These are phyloP conservation scores for Hirtodrosophila trivittata DNA, from an alignment of 2,888 invertebrate genomes.

Conservation along the genomic window DNA sequence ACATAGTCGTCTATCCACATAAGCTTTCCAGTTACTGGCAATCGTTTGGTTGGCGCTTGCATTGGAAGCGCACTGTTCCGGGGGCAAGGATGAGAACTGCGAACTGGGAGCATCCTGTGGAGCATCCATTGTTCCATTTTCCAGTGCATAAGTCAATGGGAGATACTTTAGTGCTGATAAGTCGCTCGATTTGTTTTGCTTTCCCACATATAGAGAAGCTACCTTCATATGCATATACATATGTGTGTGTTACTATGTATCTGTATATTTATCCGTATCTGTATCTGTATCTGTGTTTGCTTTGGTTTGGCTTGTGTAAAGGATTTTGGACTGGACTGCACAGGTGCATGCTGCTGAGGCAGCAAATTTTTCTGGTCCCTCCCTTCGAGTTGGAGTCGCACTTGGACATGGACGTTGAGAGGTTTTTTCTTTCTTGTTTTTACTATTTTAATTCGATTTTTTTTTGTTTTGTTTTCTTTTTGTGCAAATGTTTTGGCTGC, in stretches of 20 bases:
- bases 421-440: conserved; percentile 41
- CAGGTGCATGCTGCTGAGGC: conserved; percentile 74
- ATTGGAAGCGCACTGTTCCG: conserved; percentile 38
- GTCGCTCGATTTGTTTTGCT: conserved; percentile 76
- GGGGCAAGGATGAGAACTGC: neutral
- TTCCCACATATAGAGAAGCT: conserved; percentile 24
- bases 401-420: conserved; percentile 53
- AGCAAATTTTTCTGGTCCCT: conserved; percentile 47
- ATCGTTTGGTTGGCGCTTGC: conserved; percentile 63
- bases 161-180: conserved; percentile 76
- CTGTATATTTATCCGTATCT: conserved; percentile 7
- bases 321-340: conserved; percentile 71
- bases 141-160: conserved; percentile 79
- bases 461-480: conserved; percentile 22
- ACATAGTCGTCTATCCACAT: conserved; percentile 43
- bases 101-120: conserved; percentile 30
- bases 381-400: conserved; percentile 23
- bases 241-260: conserved; percentile 17
- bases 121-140: conserved; percentile 77
- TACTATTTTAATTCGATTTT: conserved; percentile 63
- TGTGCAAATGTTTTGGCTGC: conserved; percentile 70
- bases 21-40: conserved; percentile 64
- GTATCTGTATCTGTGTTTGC: conserved; percentile 56
- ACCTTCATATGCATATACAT: conserved; percentile 14
- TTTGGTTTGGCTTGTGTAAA: conserved; percentile 68